phyloP scores from a whole-genome alignment of 2,888 invertebrate species.

The Leptothorax acervorum region DNA sequence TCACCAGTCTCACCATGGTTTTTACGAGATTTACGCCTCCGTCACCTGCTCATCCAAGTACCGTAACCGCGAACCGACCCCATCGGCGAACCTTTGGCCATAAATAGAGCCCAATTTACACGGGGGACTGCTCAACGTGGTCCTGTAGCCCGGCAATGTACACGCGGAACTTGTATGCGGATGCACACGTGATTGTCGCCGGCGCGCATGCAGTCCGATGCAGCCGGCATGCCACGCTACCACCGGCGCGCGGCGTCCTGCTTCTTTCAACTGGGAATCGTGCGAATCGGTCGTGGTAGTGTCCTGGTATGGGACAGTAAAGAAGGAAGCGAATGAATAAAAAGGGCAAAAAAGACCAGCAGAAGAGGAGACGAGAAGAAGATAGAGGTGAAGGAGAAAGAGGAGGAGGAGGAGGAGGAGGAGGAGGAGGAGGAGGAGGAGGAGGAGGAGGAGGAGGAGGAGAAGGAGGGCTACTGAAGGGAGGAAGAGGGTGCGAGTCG shows the following conservation, averaged over 20 bases:
- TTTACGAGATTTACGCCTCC: slow-evolving; percentile 6
- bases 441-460: slow-evolving; percentile 36
- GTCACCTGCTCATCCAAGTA: slow-evolving; percentile 37
- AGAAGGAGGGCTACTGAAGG: slow-evolving; percentile 27
- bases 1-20: background rate
- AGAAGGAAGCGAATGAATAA: slow-evolving; percentile 68
- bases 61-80: slow-evolving; percentile 51
- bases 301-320: slow-evolving; percentile 64
- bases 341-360: slow-evolving; percentile 66
- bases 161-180: slow-evolving; percentile 55
- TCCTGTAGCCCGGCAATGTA: slow-evolving; percentile 31
- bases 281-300: slow-evolving; percentile 69
- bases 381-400: slow-evolving; percentile 41
- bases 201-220: slow-evolving; percentile 48
- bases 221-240: slow-evolving; percentile 47
- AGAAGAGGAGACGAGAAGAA: slow-evolving; percentile 55
- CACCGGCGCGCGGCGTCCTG: slow-evolving; percentile 37
- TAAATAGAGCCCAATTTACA: slow-evolving; percentile 73
- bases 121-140: slow-evolving; percentile 47
- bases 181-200: slow-evolving; percentile 57
- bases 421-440: slow-evolving; percentile 51
- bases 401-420: slow-evolving; percentile 37
- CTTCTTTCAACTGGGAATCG: slow-evolving; percentile 69
- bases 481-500: slow-evolving; percentile 60
- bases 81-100: slow-evolving; percentile 61